Evolutionary conservation across 2,113 vertebrate genomes (phyloP).

Genomic region (Steatornis caripensis): DNA sequence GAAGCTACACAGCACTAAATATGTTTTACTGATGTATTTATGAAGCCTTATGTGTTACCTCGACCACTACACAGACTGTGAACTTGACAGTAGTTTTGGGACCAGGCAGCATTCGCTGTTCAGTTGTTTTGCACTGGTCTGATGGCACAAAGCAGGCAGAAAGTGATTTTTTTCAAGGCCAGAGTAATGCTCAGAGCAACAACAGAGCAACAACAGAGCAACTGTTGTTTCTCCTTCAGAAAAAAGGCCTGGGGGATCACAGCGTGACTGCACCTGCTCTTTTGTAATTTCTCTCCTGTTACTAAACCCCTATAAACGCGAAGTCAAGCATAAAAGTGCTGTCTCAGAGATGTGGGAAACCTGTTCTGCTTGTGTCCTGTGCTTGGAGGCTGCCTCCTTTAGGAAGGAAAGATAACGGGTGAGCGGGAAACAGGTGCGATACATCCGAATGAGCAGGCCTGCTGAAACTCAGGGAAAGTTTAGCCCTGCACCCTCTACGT

Average conservation of each 20-base stretch:
- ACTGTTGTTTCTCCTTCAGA: background rate
- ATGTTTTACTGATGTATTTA: background rate
- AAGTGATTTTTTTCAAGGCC: background rate
- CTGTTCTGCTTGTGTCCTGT: background rate
- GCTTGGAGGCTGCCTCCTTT: no score
- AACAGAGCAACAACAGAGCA: background rate
- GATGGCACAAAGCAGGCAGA: background rate
- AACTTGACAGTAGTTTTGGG: background rate
- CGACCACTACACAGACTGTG: no score
- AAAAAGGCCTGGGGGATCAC: background rate
- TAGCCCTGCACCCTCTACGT: background rate
- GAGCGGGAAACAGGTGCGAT: background rate
- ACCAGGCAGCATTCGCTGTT: background rate
- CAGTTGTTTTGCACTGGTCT: background rate
- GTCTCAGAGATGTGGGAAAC: background rate
- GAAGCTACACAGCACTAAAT: background rate
- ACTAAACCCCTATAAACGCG: accelerated
- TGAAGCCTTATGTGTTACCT: accelerated
- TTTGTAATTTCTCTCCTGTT: background rate
- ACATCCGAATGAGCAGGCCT: background rate
- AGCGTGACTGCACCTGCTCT: background rate
- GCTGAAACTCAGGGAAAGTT: background rate
- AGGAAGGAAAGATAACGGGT: background rate
- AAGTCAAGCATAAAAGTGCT: accelerated
- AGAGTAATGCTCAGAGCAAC: background rate